Evolutionary conservation across 2,113 vertebrate species (phyloP), one percentile per base, ranked within the genome.

Genomic region (Zingel zingel): DNA sequence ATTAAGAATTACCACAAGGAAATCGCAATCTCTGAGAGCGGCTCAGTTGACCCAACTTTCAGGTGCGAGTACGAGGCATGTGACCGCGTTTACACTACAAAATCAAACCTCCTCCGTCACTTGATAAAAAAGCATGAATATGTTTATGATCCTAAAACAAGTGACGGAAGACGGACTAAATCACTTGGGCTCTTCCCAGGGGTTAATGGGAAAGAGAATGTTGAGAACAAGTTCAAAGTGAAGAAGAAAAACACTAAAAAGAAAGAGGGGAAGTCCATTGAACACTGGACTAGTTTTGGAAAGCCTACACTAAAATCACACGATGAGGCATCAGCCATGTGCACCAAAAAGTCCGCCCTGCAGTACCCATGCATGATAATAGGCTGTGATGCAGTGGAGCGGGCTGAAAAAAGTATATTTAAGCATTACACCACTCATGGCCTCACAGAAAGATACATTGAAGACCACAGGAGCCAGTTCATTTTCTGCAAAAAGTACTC

Each of bases 311-410:
- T 99, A 91, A 99, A 99, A 93, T 91, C 97, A 56, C 97, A 95
- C 5, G 97, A 96, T 0, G 97, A 98, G 56, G 98, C 98, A 11
- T 95, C 97, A 4, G 96, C 96, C 0, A 97, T 98, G 89, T 99
- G 98, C 92, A 97, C 93, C 1, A 97, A 96, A 91, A 96, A 94
- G 77, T 97, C 95, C 85, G 90, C 96, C 43, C 95, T 97, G 74
- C 98, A 99, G 76, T 99, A 98, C 86, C 98, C 98, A 0, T 99
- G 98, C 91, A 99, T 99, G 98, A 97, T 99, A 93, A 96, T 97
- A 87, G 97, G 97, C 48, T 99, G 98, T 69, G 96, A 97, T 0
- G 96, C 97, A 0, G 96, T 99, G 45, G 97, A 98, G 84, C 96
- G 96, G 78, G 97, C 97, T 10, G 98, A 99, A 88, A 96, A 95